phyloP scores from a whole-genome alignment of 2,113 vertebrate species.

The Microtus oregoni region DNA sequence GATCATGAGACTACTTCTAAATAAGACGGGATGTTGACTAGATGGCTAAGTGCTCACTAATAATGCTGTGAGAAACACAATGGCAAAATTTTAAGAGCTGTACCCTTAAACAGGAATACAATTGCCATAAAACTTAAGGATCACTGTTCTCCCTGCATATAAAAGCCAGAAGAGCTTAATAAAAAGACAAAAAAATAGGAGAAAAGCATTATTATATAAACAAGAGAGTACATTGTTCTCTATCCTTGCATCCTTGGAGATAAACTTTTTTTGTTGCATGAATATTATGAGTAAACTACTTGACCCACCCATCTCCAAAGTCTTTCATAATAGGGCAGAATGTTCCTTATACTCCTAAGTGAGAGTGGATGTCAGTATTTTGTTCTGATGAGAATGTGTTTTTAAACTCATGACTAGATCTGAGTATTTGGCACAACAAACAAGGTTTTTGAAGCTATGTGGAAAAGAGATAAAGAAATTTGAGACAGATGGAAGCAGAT shows the following conservation, averaged over 20 bases:
- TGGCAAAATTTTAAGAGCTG: not conserved
- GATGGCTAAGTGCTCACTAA: not conserved
- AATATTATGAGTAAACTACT: slow-evolving; percentile 37
- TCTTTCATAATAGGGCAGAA: slow-evolving; percentile 29
- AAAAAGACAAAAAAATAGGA: not conserved
- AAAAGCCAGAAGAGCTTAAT: not conserved
- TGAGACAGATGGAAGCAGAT: slow-evolving; percentile 39
- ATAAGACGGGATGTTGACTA: not conserved
- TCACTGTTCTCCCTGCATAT: not conserved
- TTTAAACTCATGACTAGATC: slow-evolving; percentile 8
- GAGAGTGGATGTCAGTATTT: slow-evolving; percentile 45
- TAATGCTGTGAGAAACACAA: not conserved
- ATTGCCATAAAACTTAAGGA: not conserved
- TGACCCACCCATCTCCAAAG: not conserved
- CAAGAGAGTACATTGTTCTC: not conserved
- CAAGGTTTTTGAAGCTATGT: slow-evolving; percentile 50
- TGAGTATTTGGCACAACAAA: slow-evolving; percentile 57
- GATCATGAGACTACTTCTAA: slow-evolving; percentile 25
- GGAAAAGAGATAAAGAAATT: slow-evolving; percentile 68
- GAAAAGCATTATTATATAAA: not conserved
- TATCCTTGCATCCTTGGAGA: not conserved
- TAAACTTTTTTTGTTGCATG: slow-evolving; percentile 18
- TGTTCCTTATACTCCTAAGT: slow-evolving; percentile 48
- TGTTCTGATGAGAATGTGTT: slow-evolving; percentile 42
- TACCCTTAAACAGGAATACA: not conserved